Evolutionary conservation across 2,113 vertebrate species (phyloP).

Genomic region (Vulpes ferrilata): DNA sequence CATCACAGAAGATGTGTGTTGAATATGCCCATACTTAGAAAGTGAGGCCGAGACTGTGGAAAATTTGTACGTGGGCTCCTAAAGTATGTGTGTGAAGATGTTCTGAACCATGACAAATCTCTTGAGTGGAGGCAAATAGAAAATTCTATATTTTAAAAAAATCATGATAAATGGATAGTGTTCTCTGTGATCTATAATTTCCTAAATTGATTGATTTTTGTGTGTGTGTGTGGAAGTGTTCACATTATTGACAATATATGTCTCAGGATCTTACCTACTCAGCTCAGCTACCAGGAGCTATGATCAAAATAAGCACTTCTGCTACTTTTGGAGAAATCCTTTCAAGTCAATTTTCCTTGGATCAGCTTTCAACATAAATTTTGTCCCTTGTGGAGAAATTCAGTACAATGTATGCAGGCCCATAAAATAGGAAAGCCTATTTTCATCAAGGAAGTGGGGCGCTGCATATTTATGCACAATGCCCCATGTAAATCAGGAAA

Average conservation of each 20-base stretch:
- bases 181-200: neutral
- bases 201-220: neutral
- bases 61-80: neutral
- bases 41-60: neutral
- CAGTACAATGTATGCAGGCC: neutral
- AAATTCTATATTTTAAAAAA: constrained; percentile 30
- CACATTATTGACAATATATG: neutral
- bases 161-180: neutral
- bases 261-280: neutral
- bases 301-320: neutral
- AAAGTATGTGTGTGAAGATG: neutral
- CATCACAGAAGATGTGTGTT: neutral
- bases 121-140: neutral
- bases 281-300: neutral
- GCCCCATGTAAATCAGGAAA: constrained; percentile 62
- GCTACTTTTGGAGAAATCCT: constrained; percentile 31
- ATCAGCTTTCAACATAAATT: constrained; percentile 72
- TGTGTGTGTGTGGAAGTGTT: neutral
- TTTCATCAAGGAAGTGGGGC: constrained; percentile 11
- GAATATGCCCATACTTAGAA: neutral
- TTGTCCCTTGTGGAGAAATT: constrained; percentile 49
- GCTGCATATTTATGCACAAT: constrained; percentile 66
- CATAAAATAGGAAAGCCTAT: constrained; percentile 48
- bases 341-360: constrained; percentile 65
- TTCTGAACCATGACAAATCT: neutral